Base-by-base conservation (phyloP, 1,140 invertebrate genomes). In the Holotrichia oblita region DNA sequence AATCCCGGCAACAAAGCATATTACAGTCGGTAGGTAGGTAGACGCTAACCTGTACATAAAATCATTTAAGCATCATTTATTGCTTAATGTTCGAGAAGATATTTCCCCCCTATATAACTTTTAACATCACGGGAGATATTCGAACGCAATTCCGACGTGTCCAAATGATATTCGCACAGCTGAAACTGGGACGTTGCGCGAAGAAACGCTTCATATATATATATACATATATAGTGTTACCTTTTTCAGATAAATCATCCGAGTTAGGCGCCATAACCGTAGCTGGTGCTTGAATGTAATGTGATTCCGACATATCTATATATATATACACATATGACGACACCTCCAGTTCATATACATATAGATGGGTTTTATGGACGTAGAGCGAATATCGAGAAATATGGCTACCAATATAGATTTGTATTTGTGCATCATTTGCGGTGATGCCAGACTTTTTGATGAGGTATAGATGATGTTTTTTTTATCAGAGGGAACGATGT, bases 201-300 rank as follows among this genome's bases (percentile, higher is more conserved):
- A 34, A 34, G 27, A 55, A 55, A 55, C 48, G 48, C 27, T 34
- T n/a, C n/a, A n/a, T n/a, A n/a, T n/a, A n/a, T n/a, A n/a, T n/a
- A n/a, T n/a, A n/a, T n/a, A n/a, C n/a, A 34, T 34, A 34, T 34
- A 34, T 1, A 34, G 27, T 34, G 27, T 34, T 9, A 44, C 14
- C 48, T 55, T 55, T 55, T 55, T 55, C 48, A 14, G 12, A 55
- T 55, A 55, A 55, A 55, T 55, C 48, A 55, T n/a, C 27, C 48
- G 44, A 14, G 44, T 48, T 48, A 48, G 27, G 44, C 44, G 48
- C 14, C 0, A 2, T n/a, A 17, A 17, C 27, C 27, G 14, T 20
- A n/a, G n/a, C 48, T 55, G 48, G 14, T n/a, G 48, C 48, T 34
- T n/a, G 27, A 4, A 34, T 34, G 27, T 34, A 34, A 34, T 34